Conservation (phyloP, 2,113 vertebrate species). For the Lamprologus callipterus region DNA sequence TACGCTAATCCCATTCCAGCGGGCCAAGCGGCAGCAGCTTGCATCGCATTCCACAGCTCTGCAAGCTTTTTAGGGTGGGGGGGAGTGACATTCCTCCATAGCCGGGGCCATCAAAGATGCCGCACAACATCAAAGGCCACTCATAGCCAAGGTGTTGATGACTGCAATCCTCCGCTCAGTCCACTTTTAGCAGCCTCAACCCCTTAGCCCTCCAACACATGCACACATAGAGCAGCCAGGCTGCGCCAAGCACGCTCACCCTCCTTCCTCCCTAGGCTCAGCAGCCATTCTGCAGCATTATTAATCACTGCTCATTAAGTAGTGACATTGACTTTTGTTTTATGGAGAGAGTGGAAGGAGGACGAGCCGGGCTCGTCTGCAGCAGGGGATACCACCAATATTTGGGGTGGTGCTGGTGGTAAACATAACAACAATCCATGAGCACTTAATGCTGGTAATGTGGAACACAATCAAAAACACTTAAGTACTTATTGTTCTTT, state of each 20-base stretch:
- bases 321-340: constrained; percentile 51
- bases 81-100: constrained; percentile 59
- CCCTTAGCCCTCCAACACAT: neutral
- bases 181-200: constrained; percentile 66
- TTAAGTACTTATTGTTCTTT: neutral
- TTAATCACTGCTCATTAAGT: constrained; percentile 60
- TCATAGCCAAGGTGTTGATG: constrained; percentile 70
- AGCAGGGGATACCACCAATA: neutral
- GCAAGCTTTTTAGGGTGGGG: constrained; percentile 63
- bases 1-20: constrained; percentile 72
- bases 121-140: constrained; percentile 65
- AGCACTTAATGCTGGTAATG: neutral
- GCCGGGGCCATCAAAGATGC: constrained; percentile 64
- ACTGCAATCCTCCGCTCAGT: constrained; percentile 63
- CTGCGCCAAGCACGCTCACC: constrained; percentile 35
- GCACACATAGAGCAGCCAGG: neutral
- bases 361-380: neutral
- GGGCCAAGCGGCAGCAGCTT: constrained; percentile 62
- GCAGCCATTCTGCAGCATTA: neutral
- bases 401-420: neutral
- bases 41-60: constrained; percentile 70
- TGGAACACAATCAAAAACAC: neutral
- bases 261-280: neutral
- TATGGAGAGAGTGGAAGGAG: neutral
- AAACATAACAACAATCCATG: neutral